phyloP scores from a whole-genome alignment of 2,888 invertebrate genomes.

The Sarcophaga caerulescens region DNA sequence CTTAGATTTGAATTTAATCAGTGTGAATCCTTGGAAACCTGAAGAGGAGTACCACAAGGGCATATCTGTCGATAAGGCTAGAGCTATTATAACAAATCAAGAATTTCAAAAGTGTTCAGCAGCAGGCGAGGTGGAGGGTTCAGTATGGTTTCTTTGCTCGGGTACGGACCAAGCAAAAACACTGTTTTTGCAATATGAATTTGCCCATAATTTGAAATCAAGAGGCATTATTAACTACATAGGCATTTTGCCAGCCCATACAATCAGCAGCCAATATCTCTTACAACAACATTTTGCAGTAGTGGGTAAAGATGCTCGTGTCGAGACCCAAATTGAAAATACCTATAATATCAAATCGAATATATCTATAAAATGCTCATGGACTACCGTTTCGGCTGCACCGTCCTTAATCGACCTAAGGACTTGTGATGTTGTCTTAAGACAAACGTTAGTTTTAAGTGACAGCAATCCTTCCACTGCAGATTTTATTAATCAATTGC shows the following conservation, averaged over 20 bases:
- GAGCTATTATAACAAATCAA: slow-evolving; percentile 74
- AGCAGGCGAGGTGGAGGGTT: slow-evolving; percentile 69
- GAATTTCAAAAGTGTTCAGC: slow-evolving; percentile 72
- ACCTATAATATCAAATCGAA: slow-evolving; percentile 76
- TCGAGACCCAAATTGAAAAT: slow-evolving; percentile 75
- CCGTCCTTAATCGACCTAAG: slow-evolving; percentile 76
- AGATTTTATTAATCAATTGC: slow-evolving; percentile 78
- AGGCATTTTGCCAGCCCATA: slow-evolving; percentile 73
- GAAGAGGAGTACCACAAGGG: slow-evolving; percentile 78
- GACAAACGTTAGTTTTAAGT: slow-evolving; percentile 75
- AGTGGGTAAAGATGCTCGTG: slow-evolving; percentile 54
- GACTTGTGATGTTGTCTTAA: slow-evolving; percentile 75
- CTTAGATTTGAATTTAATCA: slow-evolving; percentile 71
- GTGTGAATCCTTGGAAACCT: slow-evolving; percentile 75
- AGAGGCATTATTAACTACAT: slow-evolving; percentile 76
- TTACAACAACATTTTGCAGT: slow-evolving; percentile 72
- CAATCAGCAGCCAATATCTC: slow-evolving; percentile 70
- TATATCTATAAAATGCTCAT: slow-evolving; percentile 75
- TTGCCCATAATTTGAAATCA: slow-evolving; percentile 70
- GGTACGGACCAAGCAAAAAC: slow-evolving; percentile 82
- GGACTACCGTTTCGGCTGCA: slow-evolving; percentile 72
- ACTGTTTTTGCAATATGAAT: slow-evolving; percentile 76
- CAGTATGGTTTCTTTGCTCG: slow-evolving; percentile 85
- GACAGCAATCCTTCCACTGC: slow-evolving; percentile 73
- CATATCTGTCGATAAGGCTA: slow-evolving; percentile 72